Conservation (phyloP, 2,113 vertebrate species). For the Bubalus kerabau region DNA sequence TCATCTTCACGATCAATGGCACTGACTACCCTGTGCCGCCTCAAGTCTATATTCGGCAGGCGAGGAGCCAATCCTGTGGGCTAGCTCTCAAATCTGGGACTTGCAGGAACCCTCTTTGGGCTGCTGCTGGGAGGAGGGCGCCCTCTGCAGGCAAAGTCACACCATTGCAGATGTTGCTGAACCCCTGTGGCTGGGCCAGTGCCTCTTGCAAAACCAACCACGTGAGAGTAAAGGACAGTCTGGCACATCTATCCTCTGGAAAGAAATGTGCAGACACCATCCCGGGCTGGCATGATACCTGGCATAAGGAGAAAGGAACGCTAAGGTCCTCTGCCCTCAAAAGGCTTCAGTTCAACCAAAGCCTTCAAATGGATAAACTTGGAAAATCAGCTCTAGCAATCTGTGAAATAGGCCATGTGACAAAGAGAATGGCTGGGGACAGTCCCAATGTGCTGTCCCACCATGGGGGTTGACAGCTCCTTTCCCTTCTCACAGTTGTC, state of each 20-base stretch:
- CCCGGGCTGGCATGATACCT: background rate
- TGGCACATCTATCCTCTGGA: background rate
- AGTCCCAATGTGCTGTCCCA: background rate
- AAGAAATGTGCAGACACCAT: background rate
- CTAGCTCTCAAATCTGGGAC: background rate
- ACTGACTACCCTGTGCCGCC: background rate
- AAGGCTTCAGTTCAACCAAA: background rate
- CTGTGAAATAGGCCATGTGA: background rate
- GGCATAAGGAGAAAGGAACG: background rate
- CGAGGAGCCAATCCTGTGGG: background rate
- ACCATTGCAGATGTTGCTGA: background rate
- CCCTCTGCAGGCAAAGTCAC: background rate
- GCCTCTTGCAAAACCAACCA: background rate
- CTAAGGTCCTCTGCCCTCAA: background rate
- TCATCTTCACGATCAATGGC: conserved; percentile 44
- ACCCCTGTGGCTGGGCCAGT: background rate
- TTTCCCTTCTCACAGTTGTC: background rate
- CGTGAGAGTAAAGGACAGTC: background rate
- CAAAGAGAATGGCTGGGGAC: background rate
- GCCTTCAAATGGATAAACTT: background rate
- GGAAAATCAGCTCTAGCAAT: background rate
- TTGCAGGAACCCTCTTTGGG: background rate
- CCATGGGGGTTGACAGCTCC: background rate
- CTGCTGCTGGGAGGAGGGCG: background rate
- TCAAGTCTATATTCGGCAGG: background rate